Base-by-base conservation (phyloP, 2,888 invertebrate genomes). In the Yponomeuta malinellus region DNA sequence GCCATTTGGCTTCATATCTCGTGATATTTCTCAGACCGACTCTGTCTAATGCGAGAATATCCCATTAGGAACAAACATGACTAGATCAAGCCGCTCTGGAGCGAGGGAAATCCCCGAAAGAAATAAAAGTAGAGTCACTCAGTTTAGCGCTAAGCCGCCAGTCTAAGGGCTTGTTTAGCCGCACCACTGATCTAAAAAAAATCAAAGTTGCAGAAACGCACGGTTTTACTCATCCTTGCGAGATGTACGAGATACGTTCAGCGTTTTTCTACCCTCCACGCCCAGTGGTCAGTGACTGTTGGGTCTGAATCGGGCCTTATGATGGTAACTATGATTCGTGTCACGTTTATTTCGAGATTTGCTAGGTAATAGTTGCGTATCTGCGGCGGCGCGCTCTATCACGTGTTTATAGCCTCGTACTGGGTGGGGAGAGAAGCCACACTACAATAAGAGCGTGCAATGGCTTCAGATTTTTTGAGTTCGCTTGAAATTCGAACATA, bases 21-120 rank as follows among this genome's bases (percentile, higher is more conserved):
- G 52, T 12, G 15, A 12, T 59, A 59, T 59, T 59, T 59, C 52
- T 15, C 12, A 3, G 15, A 59, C 15, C 52, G 12, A 15, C 52
- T 59, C 52, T 59, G 15, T 59, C 52, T 59, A 59, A 59, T 15
- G 52, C 52, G 12, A 59, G 52, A 4, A 2, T 59, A 59, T 59
- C 52, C 52, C 52, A 59, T 59, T 59, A 43, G 43, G 43, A 8
- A 59, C 52, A 15, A 59, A 59, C 52, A 59, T 59, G 52, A 59
- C 52, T 59, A 59, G 52, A 59, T 59, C 52, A 59, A 59, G 52
- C 52, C 15, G 52, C 15, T 15, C 15, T 59, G 52, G 5, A 59
- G 52, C 52, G 52, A 59, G 52, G 52, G 15, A 59, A 59, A 59
- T 59, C 52, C 52, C 52, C 52, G 52, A 59, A 59, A 59, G 52